A percentile compares a stretch with the other conserved stretches of the same genome.
phyloP scores from a whole-genome alignment of 2,888 invertebrate species.

The Calameuta pallipes region DNA sequence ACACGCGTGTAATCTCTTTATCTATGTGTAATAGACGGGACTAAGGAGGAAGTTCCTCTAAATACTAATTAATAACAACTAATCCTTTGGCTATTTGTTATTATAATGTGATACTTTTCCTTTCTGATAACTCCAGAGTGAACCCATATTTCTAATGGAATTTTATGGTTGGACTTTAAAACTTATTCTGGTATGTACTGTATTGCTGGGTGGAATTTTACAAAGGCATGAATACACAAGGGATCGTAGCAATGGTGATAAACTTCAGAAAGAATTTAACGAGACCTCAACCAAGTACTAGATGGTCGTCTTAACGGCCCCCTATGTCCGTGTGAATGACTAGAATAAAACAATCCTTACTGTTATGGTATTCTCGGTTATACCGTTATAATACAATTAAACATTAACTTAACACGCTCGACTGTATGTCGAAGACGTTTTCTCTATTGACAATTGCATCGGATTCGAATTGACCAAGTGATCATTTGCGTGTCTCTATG shows the following conservation, averaged over 20 bases:
- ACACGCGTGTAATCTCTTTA: conserved; percentile 50
- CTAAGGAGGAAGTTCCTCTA: conserved; percentile 15
- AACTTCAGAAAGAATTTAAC: background rate
- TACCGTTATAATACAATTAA: conserved; percentile 34
- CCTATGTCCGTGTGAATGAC: conserved; percentile 12
- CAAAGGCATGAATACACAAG: background rate
- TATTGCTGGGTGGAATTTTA: background rate
- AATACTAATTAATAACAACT: conserved; percentile 16
- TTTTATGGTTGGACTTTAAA: background rate
- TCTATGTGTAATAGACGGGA: conserved; percentile 29
- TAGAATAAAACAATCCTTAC: conserved; percentile 29
- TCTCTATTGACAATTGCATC: background rate
- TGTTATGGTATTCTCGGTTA: conserved; percentile 30
- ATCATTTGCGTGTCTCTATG: too few species aligned
- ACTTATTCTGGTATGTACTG: background rate
- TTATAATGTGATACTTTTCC: background rate
- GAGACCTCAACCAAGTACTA: conserved; percentile 6
- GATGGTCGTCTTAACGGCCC: background rate
- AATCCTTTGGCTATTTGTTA: background rate
- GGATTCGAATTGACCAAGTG: too few species aligned
- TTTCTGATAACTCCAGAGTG: background rate
- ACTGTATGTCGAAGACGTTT: background rate
- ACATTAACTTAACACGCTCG: conserved; percentile 18
- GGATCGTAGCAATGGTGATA: background rate
- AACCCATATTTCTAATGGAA: background rate